Evolutionary conservation across 2,888 invertebrate species (phyloP).

Genomic region (Colletes collaris): DNA sequence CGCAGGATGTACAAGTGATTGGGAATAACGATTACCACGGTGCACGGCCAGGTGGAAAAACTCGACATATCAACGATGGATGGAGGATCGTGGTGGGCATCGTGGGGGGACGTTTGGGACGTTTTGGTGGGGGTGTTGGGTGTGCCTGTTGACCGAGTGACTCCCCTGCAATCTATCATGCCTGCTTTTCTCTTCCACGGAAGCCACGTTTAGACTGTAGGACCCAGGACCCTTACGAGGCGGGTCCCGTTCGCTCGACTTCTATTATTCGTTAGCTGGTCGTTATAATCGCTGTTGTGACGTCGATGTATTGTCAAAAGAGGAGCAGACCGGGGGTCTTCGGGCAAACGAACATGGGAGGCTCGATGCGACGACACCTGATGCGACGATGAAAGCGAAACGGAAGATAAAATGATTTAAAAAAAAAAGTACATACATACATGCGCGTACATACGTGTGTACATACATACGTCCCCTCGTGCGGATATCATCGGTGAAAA

Average conservation of each 20-base stretch:
- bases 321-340: not conserved
- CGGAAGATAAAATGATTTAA: too few species aligned
- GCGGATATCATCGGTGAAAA: not conserved
- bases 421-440: too few species aligned
- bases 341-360: too few species aligned
- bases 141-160: conserved; percentile 54
- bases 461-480: not conserved
- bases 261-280: conserved; percentile 31
- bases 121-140: not conserved
- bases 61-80: conserved; percentile 11
- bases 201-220: conserved; percentile 13
- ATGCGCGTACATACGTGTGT: too few species aligned
- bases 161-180: conserved; percentile 46
- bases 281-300: conserved; percentile 27
- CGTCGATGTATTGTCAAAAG: conserved; percentile 36
- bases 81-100: not conserved
- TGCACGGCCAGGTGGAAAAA: too few species aligned
- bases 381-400: too few species aligned
- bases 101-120: conserved; percentile 1
- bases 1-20: too few species aligned
- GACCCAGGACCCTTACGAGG: not conserved
- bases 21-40: not conserved
- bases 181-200: conserved; percentile 47
- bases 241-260: conserved; percentile 21
- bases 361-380: conserved; percentile 3